These are phyloP conservation scores for Netelia fuscicornis DNA, from an alignment of 2,888 invertebrate genomes.

Conservation along the genomic window DNA sequence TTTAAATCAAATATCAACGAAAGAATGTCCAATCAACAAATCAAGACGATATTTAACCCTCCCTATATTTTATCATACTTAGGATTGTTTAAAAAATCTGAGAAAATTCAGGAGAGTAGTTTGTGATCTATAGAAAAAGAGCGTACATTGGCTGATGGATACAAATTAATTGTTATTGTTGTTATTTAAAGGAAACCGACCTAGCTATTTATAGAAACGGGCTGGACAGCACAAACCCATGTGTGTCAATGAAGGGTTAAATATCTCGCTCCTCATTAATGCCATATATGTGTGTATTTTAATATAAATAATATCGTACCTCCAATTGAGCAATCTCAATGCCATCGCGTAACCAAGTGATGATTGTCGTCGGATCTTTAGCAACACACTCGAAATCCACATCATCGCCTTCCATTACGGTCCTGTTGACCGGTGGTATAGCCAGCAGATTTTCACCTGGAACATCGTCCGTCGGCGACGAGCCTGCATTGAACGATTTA, in stretches of 20 bases:
- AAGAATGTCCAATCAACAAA: neutral
- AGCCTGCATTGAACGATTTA: slow-evolving; percentile 84
- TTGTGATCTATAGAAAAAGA: too few species aligned
- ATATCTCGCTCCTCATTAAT: neutral
- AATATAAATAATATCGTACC: slow-evolving; percentile 69
- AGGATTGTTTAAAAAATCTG: too few species aligned
- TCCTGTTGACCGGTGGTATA: slow-evolving; percentile 95
- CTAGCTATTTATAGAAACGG: too few species aligned
- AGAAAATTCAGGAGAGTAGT: too few species aligned
- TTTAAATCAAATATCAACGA: too few species aligned
- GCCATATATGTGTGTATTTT: neutral
- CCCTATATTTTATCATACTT: too few species aligned
- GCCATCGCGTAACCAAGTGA: slow-evolving; percentile 87
- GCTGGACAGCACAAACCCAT: too few species aligned
- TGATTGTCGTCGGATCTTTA: slow-evolving; percentile 88
- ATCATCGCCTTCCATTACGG: slow-evolving; percentile 93
- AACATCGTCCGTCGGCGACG: slow-evolving; percentile 83
- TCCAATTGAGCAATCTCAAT: slow-evolving; percentile 84
- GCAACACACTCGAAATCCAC: slow-evolving; percentile 94
- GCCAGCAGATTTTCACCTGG: slow-evolving; percentile 95
- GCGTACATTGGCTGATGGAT: too few species aligned
- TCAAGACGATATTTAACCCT: neutral
- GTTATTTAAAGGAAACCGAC: too few species aligned
- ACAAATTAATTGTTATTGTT: too few species aligned
- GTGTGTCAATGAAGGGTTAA: too few species aligned